Percentiles rank a stretch among this genome's conserved stretches.
Evolutionary conservation across 2,888 invertebrate species (phyloP).

Genomic region (Drosophila peninsularis): DNA sequence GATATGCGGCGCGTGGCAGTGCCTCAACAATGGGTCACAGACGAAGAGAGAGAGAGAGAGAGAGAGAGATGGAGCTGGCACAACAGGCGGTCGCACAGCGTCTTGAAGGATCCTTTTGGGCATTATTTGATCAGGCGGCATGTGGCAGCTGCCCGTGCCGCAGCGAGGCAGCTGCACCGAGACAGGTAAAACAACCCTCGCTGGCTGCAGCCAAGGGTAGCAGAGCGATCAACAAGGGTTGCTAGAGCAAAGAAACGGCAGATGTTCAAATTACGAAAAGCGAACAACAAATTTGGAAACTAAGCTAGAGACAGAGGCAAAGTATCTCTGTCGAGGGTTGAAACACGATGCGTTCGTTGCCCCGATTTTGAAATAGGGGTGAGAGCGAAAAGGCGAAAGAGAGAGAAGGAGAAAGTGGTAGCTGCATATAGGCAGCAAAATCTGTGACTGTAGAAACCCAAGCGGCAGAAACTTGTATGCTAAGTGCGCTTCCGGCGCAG

Average conservation of each 20-base stretch:
- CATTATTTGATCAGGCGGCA: slow-evolving; percentile 73
- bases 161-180: slow-evolving; percentile 57
- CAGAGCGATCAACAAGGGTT: slow-evolving; percentile 62
- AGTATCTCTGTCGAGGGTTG: slow-evolving; percentile 62
- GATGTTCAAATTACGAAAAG: slow-evolving; percentile 77
- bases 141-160: slow-evolving; percentile 79
- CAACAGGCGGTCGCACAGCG: slow-evolving; percentile 54
- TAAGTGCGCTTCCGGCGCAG: slow-evolving; percentile 60
- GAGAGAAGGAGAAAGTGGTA: slow-evolving; percentile 4
- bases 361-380: slow-evolving; percentile 27
- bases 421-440: slow-evolving; percentile 54
- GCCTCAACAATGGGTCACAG: slow-evolving; percentile 32
- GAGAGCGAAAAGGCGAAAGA: background rate
- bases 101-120: slow-evolving; percentile 31
- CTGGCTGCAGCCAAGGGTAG: slow-evolving; percentile 50
- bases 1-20: slow-evolving; percentile 82
- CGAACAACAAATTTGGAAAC: slow-evolving; percentile 30
- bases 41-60: background rate
- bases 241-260: slow-evolving; percentile 53
- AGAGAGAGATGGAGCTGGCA: slow-evolving; percentile 11
- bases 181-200: slow-evolving; percentile 67
- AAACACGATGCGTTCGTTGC: slow-evolving; percentile 68
- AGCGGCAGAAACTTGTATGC: slow-evolving; percentile 33
- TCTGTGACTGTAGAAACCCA: slow-evolving; percentile 47
- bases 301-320: slow-evolving; percentile 36